Base-by-base conservation (phyloP, 2,113 vertebrate species). In the Scytalopus superciliaris region DNA sequence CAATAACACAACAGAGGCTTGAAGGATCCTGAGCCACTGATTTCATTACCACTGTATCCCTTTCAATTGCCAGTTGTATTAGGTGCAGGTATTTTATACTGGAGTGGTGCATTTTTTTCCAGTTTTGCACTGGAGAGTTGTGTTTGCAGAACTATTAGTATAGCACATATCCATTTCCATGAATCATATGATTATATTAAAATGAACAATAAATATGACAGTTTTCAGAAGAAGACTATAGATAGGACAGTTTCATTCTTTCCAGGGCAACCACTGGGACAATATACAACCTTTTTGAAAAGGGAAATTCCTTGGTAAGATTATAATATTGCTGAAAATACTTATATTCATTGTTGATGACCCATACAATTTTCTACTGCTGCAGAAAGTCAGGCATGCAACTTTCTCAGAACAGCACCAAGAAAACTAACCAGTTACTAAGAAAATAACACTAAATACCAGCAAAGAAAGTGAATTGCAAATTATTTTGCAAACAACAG, bases 61-160 rank as follows among this genome's bases (percentile, higher is more conserved):
- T 42, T 79, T 66, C 30, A 44, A 30, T 19, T 74, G 16, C 16
- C 53, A 70, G 14, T 31, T 74, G 3, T 62, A 14, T 63, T 53
- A 44, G n/a, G 25, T 45, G 13, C 35, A 37, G 6, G 24, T 44
- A 89, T 6, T 70, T 88, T 66, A 24, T 78, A 64, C 10, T 18
- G 52, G 14, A 63, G 15, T 40, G 6, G 0, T 1, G 1, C 15
- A n/a, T 1, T 52, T 33, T 72, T 14, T 75, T 23, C 18, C 39
- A 33, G 5, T 69, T 87, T 87, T 60, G 3, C 19, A 11, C 7
- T 75, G 56, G 24, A 84, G 37, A 90, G 50, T 27, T 86, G 2
- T 63, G 42, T 82, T 55, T 63, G 27, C 33, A 60, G 33, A 70
- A 40, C 50, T 89, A 25, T 70, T 35, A 78, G 23, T 33, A 33